These are phyloP conservation scores for Norana najaformis DNA, from an alignment of 2,888 invertebrate genomes.

Conservation along the genomic window DNA sequence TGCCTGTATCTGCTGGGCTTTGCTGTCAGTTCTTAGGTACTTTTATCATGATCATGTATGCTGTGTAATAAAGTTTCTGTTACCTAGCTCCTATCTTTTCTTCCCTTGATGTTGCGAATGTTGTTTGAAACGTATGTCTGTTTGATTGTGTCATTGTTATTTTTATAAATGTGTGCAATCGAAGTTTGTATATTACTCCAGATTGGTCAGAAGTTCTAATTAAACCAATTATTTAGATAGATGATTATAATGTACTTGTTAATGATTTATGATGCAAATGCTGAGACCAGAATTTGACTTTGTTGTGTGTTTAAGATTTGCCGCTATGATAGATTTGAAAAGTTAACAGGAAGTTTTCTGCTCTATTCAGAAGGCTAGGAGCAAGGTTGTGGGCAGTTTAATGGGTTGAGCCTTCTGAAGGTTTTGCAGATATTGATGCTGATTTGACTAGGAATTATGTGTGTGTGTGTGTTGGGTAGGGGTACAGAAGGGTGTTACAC, in stretches of 20 bases:
- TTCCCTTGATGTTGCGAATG: too few relatives aligned
- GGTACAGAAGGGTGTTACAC: background rate
- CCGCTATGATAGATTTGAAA: background rate
- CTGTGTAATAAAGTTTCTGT: too few relatives aligned
- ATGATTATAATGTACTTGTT: background rate
- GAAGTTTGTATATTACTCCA: too few relatives aligned
- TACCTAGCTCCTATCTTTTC: too few relatives aligned
- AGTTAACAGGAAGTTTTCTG: background rate
- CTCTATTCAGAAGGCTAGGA: background rate
- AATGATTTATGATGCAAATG: background rate
- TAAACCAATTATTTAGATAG: too few relatives aligned
- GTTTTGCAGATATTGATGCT: background rate
- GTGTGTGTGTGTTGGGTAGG: too few relatives aligned
- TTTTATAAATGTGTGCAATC: background rate
- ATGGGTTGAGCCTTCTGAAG: background rate
- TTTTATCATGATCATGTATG: too few relatives aligned
- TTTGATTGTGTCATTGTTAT: background rate
- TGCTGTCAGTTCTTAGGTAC: too few relatives aligned
- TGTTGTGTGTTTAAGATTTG: background rate
- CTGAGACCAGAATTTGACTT: too few relatives aligned
- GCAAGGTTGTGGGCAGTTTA: background rate
- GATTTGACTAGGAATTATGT: background rate
- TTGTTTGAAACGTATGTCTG: background rate
- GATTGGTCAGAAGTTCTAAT: background rate
- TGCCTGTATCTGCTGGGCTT: too few relatives aligned